Evolutionary conservation across 1,140 invertebrate genomes (phyloP).

Genomic region (Nasonia vitripennis): DNA sequence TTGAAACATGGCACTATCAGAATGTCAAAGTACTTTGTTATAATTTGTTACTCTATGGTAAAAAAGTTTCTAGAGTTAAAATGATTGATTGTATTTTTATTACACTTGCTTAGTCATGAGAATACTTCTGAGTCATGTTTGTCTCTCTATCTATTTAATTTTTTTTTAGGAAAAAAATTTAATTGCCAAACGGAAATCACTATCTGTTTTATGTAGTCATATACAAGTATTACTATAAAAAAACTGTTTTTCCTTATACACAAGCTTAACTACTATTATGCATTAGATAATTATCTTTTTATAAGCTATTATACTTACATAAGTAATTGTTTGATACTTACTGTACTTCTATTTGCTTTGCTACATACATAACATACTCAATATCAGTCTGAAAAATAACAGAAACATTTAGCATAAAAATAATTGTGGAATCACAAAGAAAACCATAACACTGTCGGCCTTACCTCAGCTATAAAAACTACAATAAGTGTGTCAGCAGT

Average conservation of each 20-base stretch:
- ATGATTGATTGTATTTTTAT: neutral
- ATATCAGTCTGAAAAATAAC: slow-evolving; percentile 78
- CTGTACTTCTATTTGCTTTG: slow-evolving; percentile 85
- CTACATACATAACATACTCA: slow-evolving; percentile 82
- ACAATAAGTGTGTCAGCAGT: slow-evolving; percentile 89
- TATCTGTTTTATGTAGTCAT: neutral
- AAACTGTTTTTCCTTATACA: too few species aligned
- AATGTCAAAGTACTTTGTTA: too few species aligned
- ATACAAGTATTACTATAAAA: neutral
- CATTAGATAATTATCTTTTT: neutral
- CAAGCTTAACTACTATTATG: too few species aligned
- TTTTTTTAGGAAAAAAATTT: neutral
- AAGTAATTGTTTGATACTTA: slow-evolving; percentile 74
- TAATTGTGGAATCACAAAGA: slow-evolving; percentile 1
- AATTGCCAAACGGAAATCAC: neutral
- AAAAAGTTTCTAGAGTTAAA: neutral
- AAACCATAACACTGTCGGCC: slow-evolving; percentile 28
- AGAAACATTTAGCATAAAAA: slow-evolving; percentile 11
- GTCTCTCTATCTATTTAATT: neutral
- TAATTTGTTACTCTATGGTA: too few species aligned
- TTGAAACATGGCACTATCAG: too few species aligned
- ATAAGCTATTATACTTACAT: slow-evolving; percentile 5
- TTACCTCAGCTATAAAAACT: slow-evolving; percentile 91
- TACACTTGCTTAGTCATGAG: neutral
- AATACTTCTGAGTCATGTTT: too few species aligned